Conservation (phyloP, 2,797 vertebrate genomes). For the Enteromius treurensis region DNA sequence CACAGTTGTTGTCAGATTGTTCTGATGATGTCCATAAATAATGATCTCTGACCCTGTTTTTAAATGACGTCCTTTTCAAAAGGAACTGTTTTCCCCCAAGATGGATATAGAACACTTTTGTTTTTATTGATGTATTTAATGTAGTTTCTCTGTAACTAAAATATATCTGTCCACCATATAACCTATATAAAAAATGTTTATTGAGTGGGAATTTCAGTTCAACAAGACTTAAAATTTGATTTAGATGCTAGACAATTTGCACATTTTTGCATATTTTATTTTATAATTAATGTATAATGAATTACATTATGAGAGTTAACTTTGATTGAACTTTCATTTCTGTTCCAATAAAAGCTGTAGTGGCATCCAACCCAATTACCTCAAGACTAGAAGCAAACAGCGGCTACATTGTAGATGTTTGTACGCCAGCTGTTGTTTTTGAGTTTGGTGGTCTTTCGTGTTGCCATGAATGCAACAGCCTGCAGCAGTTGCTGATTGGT, state of each 20-base stretch:
- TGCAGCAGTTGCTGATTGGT: slow-evolving; percentile 21
- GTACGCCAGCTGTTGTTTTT: slow-evolving; percentile 32
- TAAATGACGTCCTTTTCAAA: no score
- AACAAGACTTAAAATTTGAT: neutral
- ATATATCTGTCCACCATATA: neutral
- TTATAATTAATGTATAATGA: neutral
- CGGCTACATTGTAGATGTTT: slow-evolving; percentile 9
- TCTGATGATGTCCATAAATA: neutral
- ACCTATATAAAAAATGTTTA: neutral
- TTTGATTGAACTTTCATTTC: neutral
- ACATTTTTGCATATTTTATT: neutral
- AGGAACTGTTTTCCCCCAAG: no score
- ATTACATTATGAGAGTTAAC: neutral
- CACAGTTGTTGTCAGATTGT: neutral
- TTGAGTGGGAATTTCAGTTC: neutral
- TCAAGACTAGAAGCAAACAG: slow-evolving; percentile 10
- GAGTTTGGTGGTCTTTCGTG: slow-evolving; percentile 12
- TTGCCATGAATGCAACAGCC: slow-evolving; percentile 14
- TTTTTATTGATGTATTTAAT: neutral
- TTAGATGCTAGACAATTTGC: neutral
- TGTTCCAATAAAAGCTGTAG: neutral
- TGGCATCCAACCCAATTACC: slow-evolving; percentile 7
- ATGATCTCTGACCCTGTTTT: neutral
- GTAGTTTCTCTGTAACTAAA: neutral
- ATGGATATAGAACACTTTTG: no score